These are phyloP conservation scores for Cyprinus carpio DNA, from an alignment of 2,113 vertebrate species.

Conservation along the genomic window DNA sequence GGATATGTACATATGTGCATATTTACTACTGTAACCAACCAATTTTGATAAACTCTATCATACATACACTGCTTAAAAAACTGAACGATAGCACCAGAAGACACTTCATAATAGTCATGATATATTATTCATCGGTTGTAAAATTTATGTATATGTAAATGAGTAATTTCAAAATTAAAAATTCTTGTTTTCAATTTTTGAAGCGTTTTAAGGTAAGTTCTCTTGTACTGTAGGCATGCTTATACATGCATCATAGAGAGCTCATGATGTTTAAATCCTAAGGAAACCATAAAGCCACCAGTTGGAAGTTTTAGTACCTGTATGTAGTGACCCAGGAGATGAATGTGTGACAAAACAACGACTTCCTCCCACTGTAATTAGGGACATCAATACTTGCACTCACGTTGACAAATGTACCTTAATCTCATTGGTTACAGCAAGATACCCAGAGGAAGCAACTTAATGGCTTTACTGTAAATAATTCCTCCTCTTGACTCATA, in stretches of 20 bases:
- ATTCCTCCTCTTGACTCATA: conserved; percentile 43
- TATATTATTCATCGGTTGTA: neutral
- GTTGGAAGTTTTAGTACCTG: conserved; percentile 18
- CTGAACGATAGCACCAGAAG: neutral
- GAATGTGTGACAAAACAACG: conserved; percentile 24
- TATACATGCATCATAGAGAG: neutral
- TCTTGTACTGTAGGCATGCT: neutral
- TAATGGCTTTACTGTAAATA: conserved; percentile 38
- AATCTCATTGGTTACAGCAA: conserved; percentile 24
- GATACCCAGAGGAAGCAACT: conserved; percentile 24
- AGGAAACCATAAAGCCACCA: conserved; percentile 34
- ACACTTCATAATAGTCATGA: neutral
- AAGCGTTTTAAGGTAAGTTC: neutral
- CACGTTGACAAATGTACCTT: neutral
- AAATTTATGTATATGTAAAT: neutral
- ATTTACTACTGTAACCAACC: too few relatives aligned
- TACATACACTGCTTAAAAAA: neutral
- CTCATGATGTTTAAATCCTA: neutral
- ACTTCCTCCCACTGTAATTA: conserved; percentile 16
- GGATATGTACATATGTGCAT: too few relatives aligned
- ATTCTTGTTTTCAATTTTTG: neutral
- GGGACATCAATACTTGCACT: conserved; percentile 32
- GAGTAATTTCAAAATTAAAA: neutral
- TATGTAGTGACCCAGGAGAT: conserved; percentile 8
- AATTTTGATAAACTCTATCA: too few relatives aligned